These are phyloP conservation scores for Auanema sp. DNA, from an alignment of 2,888 invertebrate genomes.

Conservation along the genomic window DNA sequence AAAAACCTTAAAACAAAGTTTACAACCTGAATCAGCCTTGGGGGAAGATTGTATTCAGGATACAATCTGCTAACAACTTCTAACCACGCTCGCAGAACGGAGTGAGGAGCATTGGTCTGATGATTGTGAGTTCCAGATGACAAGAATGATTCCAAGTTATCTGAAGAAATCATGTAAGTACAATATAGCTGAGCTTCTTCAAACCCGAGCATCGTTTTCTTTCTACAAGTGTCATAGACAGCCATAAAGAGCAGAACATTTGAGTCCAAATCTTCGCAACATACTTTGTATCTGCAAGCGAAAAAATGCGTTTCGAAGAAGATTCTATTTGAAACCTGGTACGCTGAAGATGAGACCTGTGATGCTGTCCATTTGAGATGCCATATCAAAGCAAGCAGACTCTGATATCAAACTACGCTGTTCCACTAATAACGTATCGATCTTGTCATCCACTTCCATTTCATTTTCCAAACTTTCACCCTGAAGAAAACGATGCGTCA, in stretches of 20 bases:
- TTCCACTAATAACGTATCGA: conserved; percentile 8
- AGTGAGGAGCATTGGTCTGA: conserved; percentile 22
- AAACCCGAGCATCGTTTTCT: conserved; percentile 14
- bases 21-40: conserved; percentile 28
- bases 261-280: conserved; percentile 24
- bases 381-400: conserved; percentile 5
- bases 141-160: conserved; percentile 26
- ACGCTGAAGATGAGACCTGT: conserved; percentile 14
- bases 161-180: conserved; percentile 1
- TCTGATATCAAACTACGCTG: conserved; percentile 10
- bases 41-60: conserved; percentile 19
- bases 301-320: not conserved
- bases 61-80: conserved; percentile 23
- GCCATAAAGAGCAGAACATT: conserved; percentile 31
- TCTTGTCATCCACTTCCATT: not conserved
- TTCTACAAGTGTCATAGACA: conserved; percentile 15
- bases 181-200: too few species aligned
- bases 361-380: not conserved
- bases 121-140: conserved; percentile 29
- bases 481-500: not conserved
- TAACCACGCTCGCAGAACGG: conserved; percentile 36
- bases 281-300: conserved; percentile 25
- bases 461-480: conserved; percentile 4
- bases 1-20: not conserved
- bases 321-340: not conserved